Evolutionary conservation across 2,797 vertebrate species (phyloP).

Genomic region (Molossus molossus): DNA sequence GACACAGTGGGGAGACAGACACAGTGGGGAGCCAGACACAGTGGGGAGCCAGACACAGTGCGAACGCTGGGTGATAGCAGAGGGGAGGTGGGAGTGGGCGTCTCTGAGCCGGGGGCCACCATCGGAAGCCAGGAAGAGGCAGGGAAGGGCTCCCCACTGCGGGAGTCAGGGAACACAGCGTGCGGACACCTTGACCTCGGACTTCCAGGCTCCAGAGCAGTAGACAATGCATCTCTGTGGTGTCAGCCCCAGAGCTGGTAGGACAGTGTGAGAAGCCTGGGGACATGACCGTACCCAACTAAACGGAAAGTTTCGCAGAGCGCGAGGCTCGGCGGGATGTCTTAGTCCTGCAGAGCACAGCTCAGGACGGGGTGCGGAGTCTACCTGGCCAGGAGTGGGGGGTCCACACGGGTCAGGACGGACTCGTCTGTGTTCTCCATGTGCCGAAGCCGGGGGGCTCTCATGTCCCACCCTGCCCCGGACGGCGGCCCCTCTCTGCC

Average conservation of each 20-base stretch:
- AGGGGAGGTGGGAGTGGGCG: not conserved
- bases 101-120: not conserved
- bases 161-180: not conserved
- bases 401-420: not conserved
- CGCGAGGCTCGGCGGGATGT: not conserved
- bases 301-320: not conserved
- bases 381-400: too few species aligned
- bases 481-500: not conserved
- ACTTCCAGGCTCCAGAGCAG: not conserved
- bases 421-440: not conserved
- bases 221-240: not conserved
- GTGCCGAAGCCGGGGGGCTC: fast-evolving
- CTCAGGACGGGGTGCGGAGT: not conserved
- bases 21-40: not conserved
- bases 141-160: not conserved
- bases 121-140: not conserved
- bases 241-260: not conserved
- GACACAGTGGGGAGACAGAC: too few species aligned
- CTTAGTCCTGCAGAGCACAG: not conserved
- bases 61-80: not conserved
- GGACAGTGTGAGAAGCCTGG: not conserved
- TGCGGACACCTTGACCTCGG: not conserved
- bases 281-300: not conserved
- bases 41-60: not conserved
- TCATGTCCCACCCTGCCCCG: not conserved